phyloP scores from a whole-genome alignment of 2,113 vertebrate genomes.

The Mandrillus leucophaeus region DNA sequence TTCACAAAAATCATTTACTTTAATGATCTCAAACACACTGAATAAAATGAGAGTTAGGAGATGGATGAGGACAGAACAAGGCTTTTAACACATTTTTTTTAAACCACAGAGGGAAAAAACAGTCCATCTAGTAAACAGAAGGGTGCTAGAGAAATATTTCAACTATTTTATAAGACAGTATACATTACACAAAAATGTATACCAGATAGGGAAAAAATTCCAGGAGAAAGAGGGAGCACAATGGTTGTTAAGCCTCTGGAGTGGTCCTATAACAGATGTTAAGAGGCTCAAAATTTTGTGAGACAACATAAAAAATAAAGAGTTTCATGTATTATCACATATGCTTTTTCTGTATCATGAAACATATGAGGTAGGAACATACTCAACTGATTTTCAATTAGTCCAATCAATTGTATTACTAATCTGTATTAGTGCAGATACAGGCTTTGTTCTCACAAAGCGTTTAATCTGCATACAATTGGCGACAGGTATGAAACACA shows the following conservation, averaged over 20 bases:
- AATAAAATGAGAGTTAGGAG: slow-evolving; percentile 5
- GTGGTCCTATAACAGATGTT: background rate
- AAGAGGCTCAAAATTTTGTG: slow-evolving; percentile 5
- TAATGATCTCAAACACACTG: background rate
- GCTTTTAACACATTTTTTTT: background rate
- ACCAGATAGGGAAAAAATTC: background rate
- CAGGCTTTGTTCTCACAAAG: background rate
- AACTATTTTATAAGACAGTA: background rate
- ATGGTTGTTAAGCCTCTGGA: background rate
- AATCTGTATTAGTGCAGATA: background rate
- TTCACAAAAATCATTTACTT: background rate
- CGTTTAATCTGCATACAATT: background rate
- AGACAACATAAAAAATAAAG: background rate
- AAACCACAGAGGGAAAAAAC: background rate
- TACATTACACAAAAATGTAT: background rate
- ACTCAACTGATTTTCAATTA: background rate
- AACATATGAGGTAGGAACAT: background rate
- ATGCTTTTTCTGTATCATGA: background rate
- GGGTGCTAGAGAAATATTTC: background rate
- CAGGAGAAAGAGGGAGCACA: background rate
- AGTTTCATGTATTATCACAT: background rate
- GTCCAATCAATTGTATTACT: background rate
- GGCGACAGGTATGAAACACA: background rate
- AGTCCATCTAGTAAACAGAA: background rate
- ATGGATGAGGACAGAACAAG: background rate